phyloP scores from a whole-genome alignment of 2,113 vertebrate genomes.

The Anser cygnoides region DNA sequence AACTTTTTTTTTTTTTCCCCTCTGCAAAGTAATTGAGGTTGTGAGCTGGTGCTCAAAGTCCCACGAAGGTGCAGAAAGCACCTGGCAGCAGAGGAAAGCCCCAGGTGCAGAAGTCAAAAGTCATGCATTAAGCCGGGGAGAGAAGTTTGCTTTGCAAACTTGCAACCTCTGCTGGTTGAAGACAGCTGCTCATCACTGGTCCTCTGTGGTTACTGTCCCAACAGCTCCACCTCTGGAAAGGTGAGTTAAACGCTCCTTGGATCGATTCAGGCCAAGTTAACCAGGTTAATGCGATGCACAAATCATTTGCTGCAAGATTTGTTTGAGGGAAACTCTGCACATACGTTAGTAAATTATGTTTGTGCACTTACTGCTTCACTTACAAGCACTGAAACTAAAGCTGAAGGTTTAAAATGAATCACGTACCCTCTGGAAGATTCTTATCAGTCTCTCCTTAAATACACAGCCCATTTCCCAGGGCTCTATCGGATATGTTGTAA shows the following conservation, averaged over 20 bases:
- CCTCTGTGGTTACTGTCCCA: background rate
- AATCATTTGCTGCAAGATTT: background rate
- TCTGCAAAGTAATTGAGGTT: background rate
- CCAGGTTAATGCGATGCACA: background rate
- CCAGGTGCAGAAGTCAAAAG: background rate
- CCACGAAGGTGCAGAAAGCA: background rate
- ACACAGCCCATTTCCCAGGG: background rate
- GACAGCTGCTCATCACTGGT: background rate
- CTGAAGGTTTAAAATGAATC: conserved; percentile 18
- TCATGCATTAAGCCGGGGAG: background rate
- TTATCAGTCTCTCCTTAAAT: conserved; percentile 28
- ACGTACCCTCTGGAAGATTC: background rate
- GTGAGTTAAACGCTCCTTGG: background rate
- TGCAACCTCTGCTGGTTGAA: background rate
- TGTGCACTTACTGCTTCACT: background rate
- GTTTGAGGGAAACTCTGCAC: background rate
- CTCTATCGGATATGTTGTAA: background rate
- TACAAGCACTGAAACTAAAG: background rate
- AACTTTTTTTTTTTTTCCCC: background rate
- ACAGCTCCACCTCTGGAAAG: background rate
- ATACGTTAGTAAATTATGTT: background rate
- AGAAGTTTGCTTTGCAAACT: background rate
- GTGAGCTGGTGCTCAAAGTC: background rate
- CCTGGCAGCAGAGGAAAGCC: background rate
- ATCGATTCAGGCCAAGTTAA: background rate